A percentile compares a stretch with the other conserved stretches of the same genome.
These are phyloP conservation scores for Zaprionus lachaisei DNA, from an alignment of 1,140 invertebrate species.

Conservation along the genomic window DNA sequence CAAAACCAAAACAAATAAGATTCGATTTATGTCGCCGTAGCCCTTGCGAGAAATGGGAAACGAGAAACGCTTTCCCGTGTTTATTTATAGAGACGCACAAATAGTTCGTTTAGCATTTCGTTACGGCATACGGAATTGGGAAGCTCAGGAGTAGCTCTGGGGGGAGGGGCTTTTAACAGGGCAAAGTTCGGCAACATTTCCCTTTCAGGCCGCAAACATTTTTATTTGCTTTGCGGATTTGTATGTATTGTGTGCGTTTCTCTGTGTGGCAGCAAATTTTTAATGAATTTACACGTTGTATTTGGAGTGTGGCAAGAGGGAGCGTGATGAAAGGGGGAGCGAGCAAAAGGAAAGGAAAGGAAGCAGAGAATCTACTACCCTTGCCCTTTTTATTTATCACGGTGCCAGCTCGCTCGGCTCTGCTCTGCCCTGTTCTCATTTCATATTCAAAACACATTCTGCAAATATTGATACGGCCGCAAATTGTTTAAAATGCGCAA, in stretches of 20 bases:
- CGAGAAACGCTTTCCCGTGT: constrained; percentile 58
- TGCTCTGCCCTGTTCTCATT: constrained; percentile 49
- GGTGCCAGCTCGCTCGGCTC: not conserved
- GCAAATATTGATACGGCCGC: constrained; percentile 82
- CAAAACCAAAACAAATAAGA: constrained; percentile 80
- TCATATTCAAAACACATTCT: constrained; percentile 83
- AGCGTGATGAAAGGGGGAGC: not conserved
- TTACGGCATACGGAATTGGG: constrained; percentile 13
- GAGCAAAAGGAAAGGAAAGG: not conserved
- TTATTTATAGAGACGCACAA: constrained; percentile 76
- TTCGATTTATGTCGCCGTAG: constrained; percentile 73
- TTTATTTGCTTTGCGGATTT: constrained; percentile 78
- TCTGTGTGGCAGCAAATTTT: constrained; percentile 75
- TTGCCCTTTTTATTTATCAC: constrained; percentile 9
- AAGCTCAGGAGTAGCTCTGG: constrained; percentile 8
- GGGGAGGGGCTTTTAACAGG: constrained; percentile 41
- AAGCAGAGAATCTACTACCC: not conserved
- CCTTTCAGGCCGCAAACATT: constrained; percentile 71
- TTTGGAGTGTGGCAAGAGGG: constrained; percentile 2
- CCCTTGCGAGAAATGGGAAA: not conserved
- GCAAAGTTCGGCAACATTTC: constrained; percentile 37
- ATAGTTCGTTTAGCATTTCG: constrained; percentile 65
- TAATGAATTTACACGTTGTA: constrained; percentile 74
- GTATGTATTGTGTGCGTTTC: constrained; percentile 56
- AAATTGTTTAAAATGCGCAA: constrained; percentile 83